These are phyloP conservation scores for Halocynthia roretzi DNA, from an alignment of 23 tunicate species.

Conservation along the genomic window DNA sequence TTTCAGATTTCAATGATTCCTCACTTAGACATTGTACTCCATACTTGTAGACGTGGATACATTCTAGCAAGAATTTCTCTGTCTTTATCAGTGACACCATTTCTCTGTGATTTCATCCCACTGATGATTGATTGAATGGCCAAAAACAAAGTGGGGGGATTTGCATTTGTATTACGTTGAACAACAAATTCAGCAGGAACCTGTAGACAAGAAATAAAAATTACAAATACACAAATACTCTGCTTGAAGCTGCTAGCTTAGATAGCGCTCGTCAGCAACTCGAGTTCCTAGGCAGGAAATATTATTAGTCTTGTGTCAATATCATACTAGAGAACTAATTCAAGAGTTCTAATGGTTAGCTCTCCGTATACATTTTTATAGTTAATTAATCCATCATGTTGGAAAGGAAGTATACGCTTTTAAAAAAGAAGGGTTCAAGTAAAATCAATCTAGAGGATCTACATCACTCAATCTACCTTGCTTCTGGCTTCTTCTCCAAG, in stretches of 20 bases:
- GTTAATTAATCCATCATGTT: too few relatives aligned
- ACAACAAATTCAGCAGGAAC: slow-evolving; percentile 96
- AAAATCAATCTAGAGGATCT: not conserved
- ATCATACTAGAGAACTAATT: too few relatives aligned
- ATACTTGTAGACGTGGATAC: slow-evolving; percentile 68
- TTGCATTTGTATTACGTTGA: slow-evolving; percentile 91
- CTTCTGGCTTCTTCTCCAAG: slow-evolving; percentile 82
- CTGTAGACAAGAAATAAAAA: slow-evolving; percentile 5
- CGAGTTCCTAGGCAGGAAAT: not conserved
- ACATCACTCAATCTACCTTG: slow-evolving; percentile 37
- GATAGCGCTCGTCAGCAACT: too few relatives aligned
- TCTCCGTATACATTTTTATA: too few relatives aligned
- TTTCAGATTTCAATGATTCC: not conserved
- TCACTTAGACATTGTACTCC: not conserved
- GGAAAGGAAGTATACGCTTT: too few relatives aligned
- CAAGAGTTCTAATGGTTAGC: too few relatives aligned
- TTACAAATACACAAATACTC: too few relatives aligned
- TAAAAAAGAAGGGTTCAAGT: too few relatives aligned
- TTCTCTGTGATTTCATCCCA: not conserved
- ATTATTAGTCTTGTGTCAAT: not conserved
- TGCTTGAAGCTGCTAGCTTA: too few relatives aligned
- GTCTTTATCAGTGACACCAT: slow-evolving; percentile 39
- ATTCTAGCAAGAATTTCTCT: slow-evolving; percentile 36
- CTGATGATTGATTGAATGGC: slow-evolving; percentile 74
- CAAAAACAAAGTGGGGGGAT: slow-evolving; percentile 95